Conservation (phyloP, 2,888 invertebrate genomes). For the Latrodectus elegans region DNA sequence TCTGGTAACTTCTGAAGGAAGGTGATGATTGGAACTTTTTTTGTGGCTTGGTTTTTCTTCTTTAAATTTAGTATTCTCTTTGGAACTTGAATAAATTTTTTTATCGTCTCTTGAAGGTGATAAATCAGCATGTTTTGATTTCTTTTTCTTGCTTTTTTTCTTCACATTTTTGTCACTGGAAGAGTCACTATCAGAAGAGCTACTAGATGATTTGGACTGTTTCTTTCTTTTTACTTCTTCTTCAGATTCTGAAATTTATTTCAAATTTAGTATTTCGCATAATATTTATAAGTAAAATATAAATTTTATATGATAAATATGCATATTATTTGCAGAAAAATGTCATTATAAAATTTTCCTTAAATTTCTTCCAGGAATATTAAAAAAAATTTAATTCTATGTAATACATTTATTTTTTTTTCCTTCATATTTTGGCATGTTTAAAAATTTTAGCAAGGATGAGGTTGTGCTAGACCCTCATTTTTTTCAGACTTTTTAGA, state of each 20-base stretch:
- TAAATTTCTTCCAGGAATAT: neutral
- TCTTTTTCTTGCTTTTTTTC: constrained; percentile 8
- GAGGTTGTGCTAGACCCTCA: no score
- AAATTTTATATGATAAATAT: neutral
- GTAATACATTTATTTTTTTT: no score
- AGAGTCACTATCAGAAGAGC: constrained; percentile 24
- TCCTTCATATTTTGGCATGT: no score
- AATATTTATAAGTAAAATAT: neutral
- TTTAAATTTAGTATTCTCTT: neutral
- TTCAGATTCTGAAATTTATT: constrained; percentile 19
- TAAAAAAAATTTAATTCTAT: neutral
- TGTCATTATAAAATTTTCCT: neutral
- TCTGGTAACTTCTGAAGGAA: neutral
- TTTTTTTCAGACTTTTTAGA: no score
- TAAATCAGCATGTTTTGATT: neutral
- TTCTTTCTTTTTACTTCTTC: constrained; percentile 25
- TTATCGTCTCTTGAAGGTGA: neutral
- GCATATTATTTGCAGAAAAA: neutral
- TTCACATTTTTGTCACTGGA: constrained; percentile 29
- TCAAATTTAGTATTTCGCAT: no score
- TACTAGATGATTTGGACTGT: constrained; percentile 28
- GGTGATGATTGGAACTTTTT: neutral
- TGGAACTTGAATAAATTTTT: neutral
- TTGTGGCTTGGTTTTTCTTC: neutral
- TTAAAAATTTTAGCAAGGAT: no score